phyloP scores from a whole-genome alignment of 1,140 invertebrate genomes.

The Aphelenchoides fujianensis region DNA sequence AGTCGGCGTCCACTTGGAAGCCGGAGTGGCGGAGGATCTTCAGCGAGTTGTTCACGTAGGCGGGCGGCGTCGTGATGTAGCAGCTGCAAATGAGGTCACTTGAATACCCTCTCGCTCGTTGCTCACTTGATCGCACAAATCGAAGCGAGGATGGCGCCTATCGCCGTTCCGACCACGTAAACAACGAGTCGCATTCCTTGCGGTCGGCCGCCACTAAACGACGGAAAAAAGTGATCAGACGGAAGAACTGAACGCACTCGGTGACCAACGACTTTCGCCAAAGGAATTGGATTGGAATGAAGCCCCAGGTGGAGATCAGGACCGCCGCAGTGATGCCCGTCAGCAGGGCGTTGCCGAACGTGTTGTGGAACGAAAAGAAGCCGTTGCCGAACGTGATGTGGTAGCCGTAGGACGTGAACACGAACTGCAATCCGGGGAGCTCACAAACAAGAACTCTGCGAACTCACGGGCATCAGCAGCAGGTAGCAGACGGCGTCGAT shows the following conservation, averaged over 20 bases:
- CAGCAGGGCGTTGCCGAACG: neutral
- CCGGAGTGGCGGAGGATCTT: constrained; percentile 5
- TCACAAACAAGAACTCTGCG: too few relatives aligned
- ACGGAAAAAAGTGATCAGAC: too few relatives aligned
- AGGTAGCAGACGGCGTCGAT: constrained; percentile 11
- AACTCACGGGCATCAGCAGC: constrained; percentile 13
- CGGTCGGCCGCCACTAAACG: neutral
- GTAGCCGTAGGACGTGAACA: constrained; percentile 8
- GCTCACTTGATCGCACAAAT: neutral
- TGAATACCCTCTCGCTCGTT: too few relatives aligned
- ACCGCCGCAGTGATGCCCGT: constrained; percentile 8
- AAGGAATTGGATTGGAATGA: constrained; percentile 9
- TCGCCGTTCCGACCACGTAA: neutral
- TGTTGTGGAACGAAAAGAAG: neutral
- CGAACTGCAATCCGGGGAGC: too few relatives aligned
- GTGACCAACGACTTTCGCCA: constrained; percentile 1
- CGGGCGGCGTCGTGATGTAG: constrained; percentile 7
- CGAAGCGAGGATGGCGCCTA: neutral
- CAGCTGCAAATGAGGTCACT: too few relatives aligned
- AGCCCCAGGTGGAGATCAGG: constrained; percentile 6
- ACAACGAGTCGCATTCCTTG: neutral
- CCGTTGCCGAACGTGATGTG: constrained; percentile 17
- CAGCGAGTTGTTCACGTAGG: constrained; percentile 6
- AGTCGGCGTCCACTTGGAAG: neutral
- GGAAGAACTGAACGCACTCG: too few relatives aligned